Conservation (phyloP, 1,140 invertebrate species). For the Oreohelix idahoensis region DNA sequence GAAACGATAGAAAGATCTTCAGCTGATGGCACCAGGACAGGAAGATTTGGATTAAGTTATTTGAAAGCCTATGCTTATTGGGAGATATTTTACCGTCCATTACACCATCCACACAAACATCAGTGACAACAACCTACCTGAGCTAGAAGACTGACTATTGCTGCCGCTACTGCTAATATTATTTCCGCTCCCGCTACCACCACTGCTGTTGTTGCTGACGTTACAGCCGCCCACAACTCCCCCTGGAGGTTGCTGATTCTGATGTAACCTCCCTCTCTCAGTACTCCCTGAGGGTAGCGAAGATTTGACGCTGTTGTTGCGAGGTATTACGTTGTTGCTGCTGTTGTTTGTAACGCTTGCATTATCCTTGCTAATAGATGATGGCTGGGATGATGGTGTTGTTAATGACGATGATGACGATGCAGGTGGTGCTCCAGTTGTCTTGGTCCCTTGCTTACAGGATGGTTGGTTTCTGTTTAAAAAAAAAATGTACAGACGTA, state of each 20-base stretch:
- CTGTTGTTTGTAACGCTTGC: neutral
- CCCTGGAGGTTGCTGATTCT: constrained; percentile 14
- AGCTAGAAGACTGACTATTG: neutral
- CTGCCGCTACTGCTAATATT: neutral
- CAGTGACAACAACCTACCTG: neutral
- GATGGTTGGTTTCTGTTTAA: constrained; percentile 22
- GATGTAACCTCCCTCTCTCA: constrained; percentile 10
- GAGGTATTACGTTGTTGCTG: constrained; percentile 1
- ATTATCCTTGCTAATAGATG: neutral
- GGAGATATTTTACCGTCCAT: no score
- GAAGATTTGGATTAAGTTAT: no score
- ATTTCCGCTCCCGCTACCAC: neutral
- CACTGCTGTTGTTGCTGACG: neutral
- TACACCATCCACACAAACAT: no score
- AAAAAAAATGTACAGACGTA: neutral
- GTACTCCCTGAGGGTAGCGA: neutral
- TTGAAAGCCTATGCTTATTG: no score
- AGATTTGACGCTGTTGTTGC: constrained; percentile 4
- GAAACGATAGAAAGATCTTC: no score
- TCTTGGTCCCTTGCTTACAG: neutral
- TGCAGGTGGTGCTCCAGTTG: neutral
- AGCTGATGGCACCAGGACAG: no score
- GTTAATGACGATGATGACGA: neutral
- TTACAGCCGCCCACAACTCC: neutral
- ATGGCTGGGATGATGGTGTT: neutral